Conservation (phyloP, 1,140 invertebrate genomes). For the Oncopeltus fasciatus region DNA sequence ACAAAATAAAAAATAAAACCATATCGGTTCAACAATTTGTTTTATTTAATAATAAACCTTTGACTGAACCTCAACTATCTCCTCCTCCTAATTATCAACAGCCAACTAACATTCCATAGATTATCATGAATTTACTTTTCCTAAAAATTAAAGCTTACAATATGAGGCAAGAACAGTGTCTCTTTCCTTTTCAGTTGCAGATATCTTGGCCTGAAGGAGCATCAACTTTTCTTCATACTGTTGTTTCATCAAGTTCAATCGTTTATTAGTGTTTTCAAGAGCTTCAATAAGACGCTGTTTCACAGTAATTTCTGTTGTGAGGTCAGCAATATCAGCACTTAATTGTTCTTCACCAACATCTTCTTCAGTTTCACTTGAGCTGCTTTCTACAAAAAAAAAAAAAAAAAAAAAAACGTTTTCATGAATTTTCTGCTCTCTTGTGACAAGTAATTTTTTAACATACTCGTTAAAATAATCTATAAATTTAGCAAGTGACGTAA, state of each 20-base stretch:
- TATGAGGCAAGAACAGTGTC: constrained; percentile 73
- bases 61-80: too few relatives aligned
- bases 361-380: constrained; percentile 33
- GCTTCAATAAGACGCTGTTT: constrained; percentile 89
- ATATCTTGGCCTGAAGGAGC: constrained; percentile 73
- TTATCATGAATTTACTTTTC: too few relatives aligned
- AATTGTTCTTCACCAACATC: constrained; percentile 31
- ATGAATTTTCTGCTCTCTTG: background rate
- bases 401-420: too few relatives aligned
- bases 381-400: too few relatives aligned
- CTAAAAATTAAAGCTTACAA: constrained; percentile 33
- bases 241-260: constrained; percentile 65
- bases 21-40: too few relatives aligned
- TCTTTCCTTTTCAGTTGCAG: constrained; percentile 78
- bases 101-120: too few relatives aligned
- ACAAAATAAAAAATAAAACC: too few relatives aligned
- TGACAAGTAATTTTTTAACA: too few relatives aligned
- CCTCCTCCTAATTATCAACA: too few relatives aligned
- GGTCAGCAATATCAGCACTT: constrained; percentile 57
- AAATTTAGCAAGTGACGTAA: too few relatives aligned
- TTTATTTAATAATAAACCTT: too few relatives aligned
- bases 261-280: constrained; percentile 70
- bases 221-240: constrained; percentile 92
- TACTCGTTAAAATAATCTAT: too few relatives aligned
- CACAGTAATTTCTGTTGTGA: constrained; percentile 81